Evolutionary conservation across 2,797 vertebrate genomes (phyloP).

Genomic region (Pantherophis alleghaniensis): DNA sequence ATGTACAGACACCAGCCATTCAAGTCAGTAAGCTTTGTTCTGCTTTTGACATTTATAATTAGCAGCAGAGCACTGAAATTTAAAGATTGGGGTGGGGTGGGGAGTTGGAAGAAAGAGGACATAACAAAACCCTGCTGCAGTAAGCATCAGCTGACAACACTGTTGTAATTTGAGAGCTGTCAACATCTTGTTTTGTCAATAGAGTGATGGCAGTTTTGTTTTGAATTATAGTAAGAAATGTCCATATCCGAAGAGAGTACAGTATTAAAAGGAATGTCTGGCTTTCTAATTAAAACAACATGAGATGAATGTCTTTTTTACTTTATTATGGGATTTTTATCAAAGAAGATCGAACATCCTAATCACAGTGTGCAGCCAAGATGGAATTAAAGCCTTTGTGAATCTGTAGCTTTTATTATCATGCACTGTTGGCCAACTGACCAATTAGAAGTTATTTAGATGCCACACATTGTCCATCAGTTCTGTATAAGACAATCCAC

Average conservation of each 20-base stretch:
- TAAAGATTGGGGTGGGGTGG: constrained; percentile 41
- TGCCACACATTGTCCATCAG: neutral
- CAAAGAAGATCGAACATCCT: neutral
- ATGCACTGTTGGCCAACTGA: neutral
- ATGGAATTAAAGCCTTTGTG: neutral
- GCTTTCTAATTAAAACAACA: neutral
- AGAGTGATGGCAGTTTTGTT: constrained; percentile 31
- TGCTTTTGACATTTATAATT: constrained; percentile 66
- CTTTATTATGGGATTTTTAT: neutral
- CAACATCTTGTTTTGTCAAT: constrained; percentile 52
- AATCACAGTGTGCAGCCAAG: neutral
- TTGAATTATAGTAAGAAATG: constrained; percentile 30
- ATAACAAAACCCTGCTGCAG: constrained; percentile 46
- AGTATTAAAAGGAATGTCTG: constrained; percentile 26
- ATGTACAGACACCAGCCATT: constrained; percentile 54
- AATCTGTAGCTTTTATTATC: neutral
- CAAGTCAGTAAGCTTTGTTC: constrained; percentile 58
- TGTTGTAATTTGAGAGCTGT: constrained; percentile 44
- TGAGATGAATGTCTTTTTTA: neutral
- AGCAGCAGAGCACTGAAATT: constrained; percentile 63
- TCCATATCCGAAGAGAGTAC: neutral
- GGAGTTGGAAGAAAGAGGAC: constrained; percentile 41
- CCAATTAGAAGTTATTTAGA: neutral
- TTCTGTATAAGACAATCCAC: neutral
- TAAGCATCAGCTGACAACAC: constrained; percentile 48